Percentiles rank a stretch among this genome's conserved stretches.
These are phyloP conservation scores for Plecturocebus donacophilus DNA, from an alignment of 2,113 vertebrate species.

Conservation along the genomic window DNA sequence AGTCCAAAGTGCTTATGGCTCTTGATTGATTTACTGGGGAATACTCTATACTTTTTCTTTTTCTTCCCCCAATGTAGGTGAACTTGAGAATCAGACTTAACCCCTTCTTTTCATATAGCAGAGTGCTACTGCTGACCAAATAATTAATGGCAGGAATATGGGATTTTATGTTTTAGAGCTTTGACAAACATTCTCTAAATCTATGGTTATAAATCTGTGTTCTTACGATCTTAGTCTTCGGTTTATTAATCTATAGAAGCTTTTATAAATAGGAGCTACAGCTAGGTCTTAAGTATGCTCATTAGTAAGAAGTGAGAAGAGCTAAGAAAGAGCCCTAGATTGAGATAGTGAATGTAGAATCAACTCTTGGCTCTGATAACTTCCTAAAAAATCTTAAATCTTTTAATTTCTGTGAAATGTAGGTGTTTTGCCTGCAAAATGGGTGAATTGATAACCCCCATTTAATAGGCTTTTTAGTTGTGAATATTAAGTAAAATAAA, in stretches of 20 bases:
- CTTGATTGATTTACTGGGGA: background rate
- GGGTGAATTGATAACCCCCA: background rate
- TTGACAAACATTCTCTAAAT: slow-evolving; percentile 7
- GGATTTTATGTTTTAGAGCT: background rate
- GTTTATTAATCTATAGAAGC: slow-evolving; percentile 14
- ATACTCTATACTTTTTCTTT: background rate
- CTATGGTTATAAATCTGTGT: slow-evolving; percentile 10
- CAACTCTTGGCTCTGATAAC: background rate
- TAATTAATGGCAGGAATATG: background rate
- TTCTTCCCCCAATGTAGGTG: background rate
- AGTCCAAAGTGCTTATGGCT: background rate
- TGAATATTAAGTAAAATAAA: slow-evolving; percentile 41
- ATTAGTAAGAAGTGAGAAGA: background rate
- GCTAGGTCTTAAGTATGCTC: background rate
- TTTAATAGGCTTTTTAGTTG: background rate
- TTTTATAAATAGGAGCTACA: background rate
- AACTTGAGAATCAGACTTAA: slow-evolving; percentile 12
- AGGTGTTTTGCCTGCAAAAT: background rate
- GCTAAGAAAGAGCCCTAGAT: background rate
- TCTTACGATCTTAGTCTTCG: slow-evolving; percentile 6
- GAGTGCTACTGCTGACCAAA: background rate
- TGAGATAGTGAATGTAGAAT: background rate
- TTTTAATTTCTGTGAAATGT: background rate
- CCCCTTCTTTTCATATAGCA: background rate
- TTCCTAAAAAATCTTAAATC: background rate